Evolutionary conservation across 2,113 vertebrate genomes (phyloP).

Genomic region (Macrotis lagotis): DNA sequence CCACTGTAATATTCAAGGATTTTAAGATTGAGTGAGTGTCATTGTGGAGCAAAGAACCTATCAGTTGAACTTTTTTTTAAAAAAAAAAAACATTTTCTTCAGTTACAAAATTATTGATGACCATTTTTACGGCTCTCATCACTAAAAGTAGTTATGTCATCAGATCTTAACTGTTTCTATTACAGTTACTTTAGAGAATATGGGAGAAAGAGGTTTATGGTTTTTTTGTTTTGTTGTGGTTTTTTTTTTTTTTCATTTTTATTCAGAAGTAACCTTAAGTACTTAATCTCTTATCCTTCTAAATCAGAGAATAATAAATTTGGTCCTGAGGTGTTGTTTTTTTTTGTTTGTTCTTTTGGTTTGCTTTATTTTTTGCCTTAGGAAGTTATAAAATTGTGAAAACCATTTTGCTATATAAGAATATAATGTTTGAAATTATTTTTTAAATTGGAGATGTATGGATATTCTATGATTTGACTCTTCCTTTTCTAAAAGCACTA

Average conservation of each 20-base stretch:
- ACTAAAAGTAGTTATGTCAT: conserved; percentile 22
- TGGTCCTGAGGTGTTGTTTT: conserved; percentile 36
- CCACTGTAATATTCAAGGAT: conserved; percentile 22
- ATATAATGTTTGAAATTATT: conserved; percentile 65
- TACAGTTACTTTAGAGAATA: conserved; percentile 51
- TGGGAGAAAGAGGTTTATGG: background rate
- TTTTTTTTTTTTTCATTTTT: background rate
- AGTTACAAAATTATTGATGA: conserved; percentile 18
- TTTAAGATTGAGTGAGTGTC: conserved; percentile 31
- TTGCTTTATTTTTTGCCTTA: conserved; percentile 29
- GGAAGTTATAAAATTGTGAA: background rate
- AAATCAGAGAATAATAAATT: conserved; percentile 58
- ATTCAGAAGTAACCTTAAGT: conserved; percentile 53
- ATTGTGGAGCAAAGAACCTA: background rate
- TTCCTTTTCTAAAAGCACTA: conserved; percentile 53
- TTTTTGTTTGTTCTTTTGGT: conserved; percentile 4
- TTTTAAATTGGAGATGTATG: conserved; percentile 56
- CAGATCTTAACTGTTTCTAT: conserved; percentile 46
- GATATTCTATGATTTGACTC: conserved; percentile 44
- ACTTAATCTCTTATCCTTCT: conserved; percentile 13
- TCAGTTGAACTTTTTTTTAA: background rate
- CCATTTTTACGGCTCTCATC: conserved; percentile 34
- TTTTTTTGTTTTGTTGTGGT: too few species aligned
- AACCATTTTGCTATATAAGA: conserved; percentile 51
- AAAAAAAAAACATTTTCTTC: background rate